Percentiles rank a stretch among this genome's conserved stretches.
Conservation (phyloP, 2,113 vertebrate genomes). For the Malaclemys terrapin region DNA sequence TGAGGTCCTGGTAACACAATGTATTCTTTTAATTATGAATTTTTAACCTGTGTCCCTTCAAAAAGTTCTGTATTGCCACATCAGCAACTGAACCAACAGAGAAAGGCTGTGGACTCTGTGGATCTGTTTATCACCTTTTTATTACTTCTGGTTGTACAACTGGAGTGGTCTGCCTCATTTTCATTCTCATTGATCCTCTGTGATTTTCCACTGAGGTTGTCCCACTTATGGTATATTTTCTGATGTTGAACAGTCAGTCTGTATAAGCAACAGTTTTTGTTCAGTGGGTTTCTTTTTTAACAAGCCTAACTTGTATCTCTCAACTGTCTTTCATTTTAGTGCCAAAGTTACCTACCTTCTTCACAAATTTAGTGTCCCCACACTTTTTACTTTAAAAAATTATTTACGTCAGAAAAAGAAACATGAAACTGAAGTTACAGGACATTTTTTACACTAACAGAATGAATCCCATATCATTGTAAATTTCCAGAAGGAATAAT, state of each 20-base stretch:
- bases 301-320: not conserved
- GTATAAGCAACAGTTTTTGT: not conserved
- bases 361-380: not conserved
- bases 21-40: not conserved
- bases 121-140: not conserved
- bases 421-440: not conserved
- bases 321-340: not conserved
- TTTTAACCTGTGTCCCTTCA: not conserved
- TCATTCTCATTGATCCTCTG: not conserved
- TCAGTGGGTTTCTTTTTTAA: not conserved
- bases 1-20: not conserved
- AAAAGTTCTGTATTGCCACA: not conserved
- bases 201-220: conserved; percentile 9
- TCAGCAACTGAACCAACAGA: not conserved
- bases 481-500: not conserved
- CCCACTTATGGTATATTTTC: conserved; percentile 11
- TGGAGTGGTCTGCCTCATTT: not conserved
- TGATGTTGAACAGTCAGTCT: not conserved
- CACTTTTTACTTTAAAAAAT: conserved; percentile 17
- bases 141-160: not conserved
- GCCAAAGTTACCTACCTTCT: not conserved
- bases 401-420: not conserved
- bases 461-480: not conserved
- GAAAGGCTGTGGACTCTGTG: not conserved
- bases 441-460: not conserved